Evolutionary conservation across 2,888 invertebrate species (phyloP).

Genomic region (Stenotaenia linearis): DNA sequence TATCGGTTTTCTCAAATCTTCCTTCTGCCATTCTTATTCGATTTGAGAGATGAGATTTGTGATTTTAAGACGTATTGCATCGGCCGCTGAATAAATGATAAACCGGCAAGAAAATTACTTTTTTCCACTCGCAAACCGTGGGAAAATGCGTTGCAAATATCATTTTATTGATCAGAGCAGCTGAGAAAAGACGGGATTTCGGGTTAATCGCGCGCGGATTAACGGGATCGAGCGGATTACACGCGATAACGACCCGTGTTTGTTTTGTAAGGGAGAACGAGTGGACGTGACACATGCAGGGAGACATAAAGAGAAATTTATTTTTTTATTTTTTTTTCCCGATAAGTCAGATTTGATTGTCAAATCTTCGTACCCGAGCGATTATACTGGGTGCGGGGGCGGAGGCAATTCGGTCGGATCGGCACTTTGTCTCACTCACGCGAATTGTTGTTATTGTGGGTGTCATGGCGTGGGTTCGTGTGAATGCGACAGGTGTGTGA

Average conservation of each 20-base stretch:
- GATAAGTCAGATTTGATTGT: not conserved
- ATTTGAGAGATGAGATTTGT: not conserved
- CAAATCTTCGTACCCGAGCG: not conserved
- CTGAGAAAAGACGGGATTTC: not conserved
- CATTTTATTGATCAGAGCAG: not conserved
- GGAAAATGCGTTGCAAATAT: not conserved
- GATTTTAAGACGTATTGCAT: conserved; percentile 14
- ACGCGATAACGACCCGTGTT: not conserved
- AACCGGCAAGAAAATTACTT: not conserved
- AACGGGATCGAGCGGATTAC: not conserved
- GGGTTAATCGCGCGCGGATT: not conserved
- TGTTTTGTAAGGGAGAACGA: not conserved
- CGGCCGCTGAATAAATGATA: not conserved
- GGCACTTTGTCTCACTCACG: conserved; percentile 24
- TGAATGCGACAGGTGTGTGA: conserved; percentile 26
- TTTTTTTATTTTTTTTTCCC: not conserved
- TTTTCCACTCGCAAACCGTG: no score
- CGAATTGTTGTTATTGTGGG: conserved; percentile 26
- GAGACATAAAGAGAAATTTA: not conserved
- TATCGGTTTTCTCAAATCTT: conserved; percentile 13
- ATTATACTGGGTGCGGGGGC: conserved; percentile 11
- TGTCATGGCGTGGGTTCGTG: conserved; percentile 26
- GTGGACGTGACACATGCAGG: not conserved
- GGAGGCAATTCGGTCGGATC: not conserved
- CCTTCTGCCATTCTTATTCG: not conserved